Percentiles rank a stretch among this genome's conserved stretches.
Conservation (phyloP, 2,888 invertebrate species). For the Girardia tigrina region DNA sequence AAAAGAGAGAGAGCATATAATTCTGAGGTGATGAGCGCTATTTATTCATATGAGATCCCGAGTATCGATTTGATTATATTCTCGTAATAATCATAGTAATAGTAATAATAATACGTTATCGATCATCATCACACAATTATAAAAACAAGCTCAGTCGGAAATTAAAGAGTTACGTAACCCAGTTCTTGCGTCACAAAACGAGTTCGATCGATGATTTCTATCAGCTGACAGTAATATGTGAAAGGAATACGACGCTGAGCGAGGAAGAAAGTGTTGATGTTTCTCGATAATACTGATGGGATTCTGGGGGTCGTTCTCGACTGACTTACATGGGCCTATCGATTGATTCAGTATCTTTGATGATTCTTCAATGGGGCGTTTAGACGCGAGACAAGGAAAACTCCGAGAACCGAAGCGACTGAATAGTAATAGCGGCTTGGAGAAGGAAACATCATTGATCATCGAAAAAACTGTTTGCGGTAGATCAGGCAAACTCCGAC, state of each 20-base stretch:
- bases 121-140: background rate
- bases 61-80: background rate
- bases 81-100: background rate
- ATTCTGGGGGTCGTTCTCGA: background rate
- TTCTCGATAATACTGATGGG: background rate
- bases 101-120: background rate
- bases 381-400: background rate
- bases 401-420: too few species aligned
- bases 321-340: too few species aligned
- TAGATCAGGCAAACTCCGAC: too few species aligned
- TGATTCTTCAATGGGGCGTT: background rate
- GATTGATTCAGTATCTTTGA: background rate
- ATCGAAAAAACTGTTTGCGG: too few species aligned
- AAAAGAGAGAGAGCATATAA: too few species aligned
- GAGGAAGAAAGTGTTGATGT: background rate
- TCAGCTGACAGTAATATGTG: background rate
- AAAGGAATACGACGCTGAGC: slow-evolving; percentile 8
- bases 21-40: slow-evolving; percentile 3
- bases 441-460: too few species aligned
- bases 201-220: background rate
- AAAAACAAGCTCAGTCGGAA: background rate
- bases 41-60: background rate
- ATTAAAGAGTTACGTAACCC: background rate
- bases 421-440: too few species aligned
- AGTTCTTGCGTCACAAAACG: background rate